A percentile compares a stretch with the other conserved stretches of the same genome.
phyloP scores from a whole-genome alignment of 2,888 invertebrate species.

The Sympetrum striolatum region DNA sequence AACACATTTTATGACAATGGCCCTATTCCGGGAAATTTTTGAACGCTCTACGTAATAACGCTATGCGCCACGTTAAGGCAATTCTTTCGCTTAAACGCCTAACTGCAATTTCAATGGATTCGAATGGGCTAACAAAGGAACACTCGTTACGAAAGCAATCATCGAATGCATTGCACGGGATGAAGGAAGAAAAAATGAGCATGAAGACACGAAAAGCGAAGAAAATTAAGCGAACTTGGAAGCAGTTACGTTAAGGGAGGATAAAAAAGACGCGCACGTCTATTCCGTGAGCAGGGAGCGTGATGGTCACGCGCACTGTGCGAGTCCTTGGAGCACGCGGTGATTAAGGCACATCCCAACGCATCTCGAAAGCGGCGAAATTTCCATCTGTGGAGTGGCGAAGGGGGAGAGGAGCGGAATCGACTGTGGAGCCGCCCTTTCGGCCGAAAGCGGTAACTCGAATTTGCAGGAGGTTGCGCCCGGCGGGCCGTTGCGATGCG shows the following conservation, averaged over 20 bases:
- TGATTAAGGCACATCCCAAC: slow-evolving; percentile 29
- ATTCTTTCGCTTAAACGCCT: no score
- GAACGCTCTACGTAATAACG: no score
- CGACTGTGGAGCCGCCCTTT: background rate
- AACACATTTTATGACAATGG: no score
- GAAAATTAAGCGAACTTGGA: background rate
- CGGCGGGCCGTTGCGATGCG: background rate
- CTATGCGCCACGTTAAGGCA: no score
- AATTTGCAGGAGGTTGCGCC: background rate
- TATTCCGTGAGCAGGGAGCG: background rate
- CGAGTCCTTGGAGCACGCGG: background rate
- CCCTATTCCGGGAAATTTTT: no score
- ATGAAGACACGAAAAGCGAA: background rate
- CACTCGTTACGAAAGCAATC: no score
- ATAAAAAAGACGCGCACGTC: background rate
- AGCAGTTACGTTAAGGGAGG: background rate
- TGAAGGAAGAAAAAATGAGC: no score
- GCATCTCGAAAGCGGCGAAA: background rate
- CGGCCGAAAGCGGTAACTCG: background rate
- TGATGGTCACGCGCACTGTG: background rate
- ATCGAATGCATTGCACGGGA: no score
- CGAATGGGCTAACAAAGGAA: no score
- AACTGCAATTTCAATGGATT: no score
- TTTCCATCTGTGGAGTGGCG: background rate
- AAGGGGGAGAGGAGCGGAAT: background rate